phyloP scores from a whole-genome alignment of 2,888 invertebrate species.

The Actias luna region DNA sequence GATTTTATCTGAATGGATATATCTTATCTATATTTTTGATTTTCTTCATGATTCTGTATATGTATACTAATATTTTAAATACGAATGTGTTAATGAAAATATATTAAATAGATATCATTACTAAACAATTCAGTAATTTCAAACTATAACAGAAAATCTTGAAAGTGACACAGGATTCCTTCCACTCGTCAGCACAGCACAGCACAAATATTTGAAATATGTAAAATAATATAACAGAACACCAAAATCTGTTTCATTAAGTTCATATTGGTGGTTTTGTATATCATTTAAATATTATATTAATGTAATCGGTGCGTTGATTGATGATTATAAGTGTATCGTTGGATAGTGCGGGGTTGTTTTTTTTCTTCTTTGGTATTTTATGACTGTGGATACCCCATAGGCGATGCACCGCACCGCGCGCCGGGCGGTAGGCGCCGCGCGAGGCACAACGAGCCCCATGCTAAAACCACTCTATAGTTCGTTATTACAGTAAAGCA shows the following conservation, averaged over 20 bases:
- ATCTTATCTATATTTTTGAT: neutral
- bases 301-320: neutral
- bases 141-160: no score
- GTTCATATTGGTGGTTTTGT: no score
- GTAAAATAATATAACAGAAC: neutral
- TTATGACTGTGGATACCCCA: conserved; percentile 6
- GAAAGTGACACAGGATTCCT: no score
- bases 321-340: conserved; percentile 6
- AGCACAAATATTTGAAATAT: no score
- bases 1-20: neutral
- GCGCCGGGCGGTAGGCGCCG: conserved; percentile 61
- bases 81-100: no score
- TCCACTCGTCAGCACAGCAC: no score
- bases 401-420: conserved; percentile 26
- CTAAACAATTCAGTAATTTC: no score
- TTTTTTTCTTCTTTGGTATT: conserved; percentile 16
- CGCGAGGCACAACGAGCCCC: conserved; percentile 17
- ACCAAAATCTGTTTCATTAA: no score
- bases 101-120: no score
- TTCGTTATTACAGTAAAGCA: conserved; percentile 5
- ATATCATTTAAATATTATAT: no score
- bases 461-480: neutral
- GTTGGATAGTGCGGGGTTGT: neutral
- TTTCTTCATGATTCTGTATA: neutral
- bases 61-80: no score